Percentiles rank a stretch among this genome's conserved stretches.
phyloP scores from a whole-genome alignment of 2,888 invertebrate species.

The Aphodius granarius region DNA sequence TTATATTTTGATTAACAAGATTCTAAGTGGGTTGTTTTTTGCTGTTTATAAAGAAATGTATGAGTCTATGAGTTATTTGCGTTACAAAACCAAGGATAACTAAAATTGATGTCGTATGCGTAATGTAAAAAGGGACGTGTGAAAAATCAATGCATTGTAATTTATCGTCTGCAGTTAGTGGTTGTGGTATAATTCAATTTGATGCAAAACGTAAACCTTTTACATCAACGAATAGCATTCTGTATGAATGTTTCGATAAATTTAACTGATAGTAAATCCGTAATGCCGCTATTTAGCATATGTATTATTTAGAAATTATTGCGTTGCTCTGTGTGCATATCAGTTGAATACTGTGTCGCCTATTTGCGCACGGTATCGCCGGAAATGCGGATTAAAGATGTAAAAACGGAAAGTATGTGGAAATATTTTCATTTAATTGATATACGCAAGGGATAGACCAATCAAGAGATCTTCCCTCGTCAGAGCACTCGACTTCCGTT shows the following conservation, averaged over 20 bases:
- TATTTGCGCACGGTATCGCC: slow-evolving; percentile 2
- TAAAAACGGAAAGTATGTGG: no score
- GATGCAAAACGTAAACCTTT: slow-evolving; percentile 11
- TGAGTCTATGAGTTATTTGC: no score
- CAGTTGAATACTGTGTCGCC: slow-evolving; percentile 1
- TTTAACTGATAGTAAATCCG: slow-evolving; percentile 12
- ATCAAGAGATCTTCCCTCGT: neutral
- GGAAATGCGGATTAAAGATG: no score
- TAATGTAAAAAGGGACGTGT: no score
- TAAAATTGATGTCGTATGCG: neutral
- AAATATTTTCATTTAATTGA: slow-evolving; percentile 8
- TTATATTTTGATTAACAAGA: no score
- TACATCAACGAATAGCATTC: slow-evolving; percentile 5
- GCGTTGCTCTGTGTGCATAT: slow-evolving; percentile 3
- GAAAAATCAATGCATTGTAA: neutral
- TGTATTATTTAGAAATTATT: slow-evolving; percentile 11
- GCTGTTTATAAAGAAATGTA: no score
- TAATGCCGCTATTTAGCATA: slow-evolving; percentile 14
- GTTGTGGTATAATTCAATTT: slow-evolving; percentile 5
- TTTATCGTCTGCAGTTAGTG: neutral
- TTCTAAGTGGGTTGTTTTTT: no score
- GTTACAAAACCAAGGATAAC: neutral
- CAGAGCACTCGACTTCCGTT: slow-evolving; percentile 27
- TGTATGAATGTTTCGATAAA: slow-evolving; percentile 14
- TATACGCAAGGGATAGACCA: slow-evolving; percentile 3